phyloP scores from a whole-genome alignment of 2,888 invertebrate genomes.

The Trisateles emortualis region DNA sequence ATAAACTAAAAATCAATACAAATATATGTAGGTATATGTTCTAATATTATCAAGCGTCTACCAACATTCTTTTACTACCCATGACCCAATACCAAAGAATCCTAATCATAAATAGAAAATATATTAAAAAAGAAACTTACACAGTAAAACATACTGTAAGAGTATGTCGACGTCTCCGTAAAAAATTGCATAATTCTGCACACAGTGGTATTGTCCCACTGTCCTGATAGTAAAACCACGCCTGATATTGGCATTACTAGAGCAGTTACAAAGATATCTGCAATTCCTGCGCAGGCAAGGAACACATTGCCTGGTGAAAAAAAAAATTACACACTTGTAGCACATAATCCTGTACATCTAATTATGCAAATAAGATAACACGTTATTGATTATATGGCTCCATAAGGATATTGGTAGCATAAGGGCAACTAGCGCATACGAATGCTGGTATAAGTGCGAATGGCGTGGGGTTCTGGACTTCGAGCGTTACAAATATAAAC shows the following conservation, averaged over 20 bases:
- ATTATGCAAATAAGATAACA: too few relatives aligned
- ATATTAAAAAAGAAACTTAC: conserved; percentile 64
- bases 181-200: conserved; percentile 90
- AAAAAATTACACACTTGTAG: too few relatives aligned
- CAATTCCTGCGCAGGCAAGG: conserved; percentile 91
- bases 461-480: too few relatives aligned
- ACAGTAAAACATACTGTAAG: conserved; percentile 72
- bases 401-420: too few relatives aligned
- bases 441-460: too few relatives aligned
- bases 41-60: too few relatives aligned
- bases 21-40: too few relatives aligned
- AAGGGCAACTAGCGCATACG: too few relatives aligned
- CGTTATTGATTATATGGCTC: too few relatives aligned
- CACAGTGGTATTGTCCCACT: conserved; percentile 85
- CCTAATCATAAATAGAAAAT: neutral
- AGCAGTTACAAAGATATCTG: conserved; percentile 90
- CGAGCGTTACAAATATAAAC: too few relatives aligned
- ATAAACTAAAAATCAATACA: too few relatives aligned
- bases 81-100: neutral
- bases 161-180: conserved; percentile 89
- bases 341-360: neutral
- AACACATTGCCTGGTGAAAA: conserved; percentile 88
- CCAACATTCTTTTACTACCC: too few relatives aligned
- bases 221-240: conserved; percentile 89
- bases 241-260: conserved; percentile 90